Base-by-base conservation (phyloP, 2,888 invertebrate species). In the Leptopterna dolabrata region DNA sequence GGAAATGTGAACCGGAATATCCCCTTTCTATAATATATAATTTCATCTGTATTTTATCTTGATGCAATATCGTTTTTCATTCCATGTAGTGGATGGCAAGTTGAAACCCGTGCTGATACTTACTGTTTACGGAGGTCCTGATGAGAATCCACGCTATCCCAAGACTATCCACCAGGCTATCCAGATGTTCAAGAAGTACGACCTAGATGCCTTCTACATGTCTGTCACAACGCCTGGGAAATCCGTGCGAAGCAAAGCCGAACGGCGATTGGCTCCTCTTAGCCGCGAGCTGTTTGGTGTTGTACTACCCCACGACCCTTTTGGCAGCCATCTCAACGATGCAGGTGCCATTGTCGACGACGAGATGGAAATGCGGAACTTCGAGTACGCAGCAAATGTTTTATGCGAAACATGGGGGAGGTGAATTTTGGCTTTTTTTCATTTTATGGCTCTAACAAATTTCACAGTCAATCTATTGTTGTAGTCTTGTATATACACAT, bases 231-330 rank as follows among this genome's bases (percentile, higher is more conserved):
- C 91, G 63, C 91, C 92, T 76, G 91, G 91, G 4, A 90, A 91
- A 87, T 91, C 90, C 89, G 91, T 91, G 9, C 91, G 90, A 76
- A 92, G 92, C 88, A 90, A 89, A 85, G 91, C 91, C 0, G 91
- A 92, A 88, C 55, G 91, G 27, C 82, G 91, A 86, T 91, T 92
- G 91, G 91, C 91, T 76, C 91, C 91, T 27, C 88, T 92, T 9
- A 91, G 91, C 81, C 86, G 89, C 45, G 89, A 91, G 87, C 89
- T 92, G 19, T 47, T 90, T 47, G 91, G 91, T 36, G 70, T 91
- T 9, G 90, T 91, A 78, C 89, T 92, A 47, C 90, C 90, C n/a
- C 90, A 91, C 88, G 91, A 91, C 63, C 86, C 90, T 76, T 91
- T 87, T 86, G 91, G 91, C 7, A 88, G 89, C 43, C 91, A 91